These are phyloP conservation scores for Neosilurus mollespiculum DNA, from an alignment of 2,797 vertebrate genomes.

Conservation along the genomic window DNA sequence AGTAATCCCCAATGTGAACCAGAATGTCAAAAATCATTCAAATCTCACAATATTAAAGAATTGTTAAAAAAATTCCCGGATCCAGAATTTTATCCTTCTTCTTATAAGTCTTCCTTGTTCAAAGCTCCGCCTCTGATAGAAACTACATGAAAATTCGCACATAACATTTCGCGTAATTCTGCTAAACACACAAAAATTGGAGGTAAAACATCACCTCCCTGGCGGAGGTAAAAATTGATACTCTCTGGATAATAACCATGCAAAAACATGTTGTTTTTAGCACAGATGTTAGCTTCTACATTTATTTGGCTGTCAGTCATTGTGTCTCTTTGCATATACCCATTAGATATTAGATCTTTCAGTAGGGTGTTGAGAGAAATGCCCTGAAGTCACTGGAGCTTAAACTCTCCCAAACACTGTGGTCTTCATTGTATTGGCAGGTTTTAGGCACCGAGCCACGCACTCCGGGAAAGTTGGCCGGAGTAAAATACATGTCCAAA, in stretches of 20 bases:
- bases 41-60: too few species aligned
- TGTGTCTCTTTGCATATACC: background rate
- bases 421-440: conserved; percentile 56
- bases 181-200: too few species aligned
- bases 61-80: too few species aligned
- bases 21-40: too few species aligned
- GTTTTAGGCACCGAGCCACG: conserved; percentile 46
- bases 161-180: too few species aligned
- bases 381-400: background rate
- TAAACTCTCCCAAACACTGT: conserved; percentile 43
- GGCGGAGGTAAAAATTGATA: too few species aligned
- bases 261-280: background rate
- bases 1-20: too few species aligned
- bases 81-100: too few species aligned
- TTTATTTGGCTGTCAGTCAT: background rate
- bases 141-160: too few species aligned
- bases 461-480: conserved; percentile 46
- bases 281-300: background rate
- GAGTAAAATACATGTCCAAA: conserved; percentile 54
- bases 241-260: background rate
- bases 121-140: too few species aligned
- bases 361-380: conserved; percentile 1
- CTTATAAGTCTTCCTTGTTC: too few species aligned
- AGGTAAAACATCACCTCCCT: too few species aligned
- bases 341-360: background rate